Evolutionary conservation across 2,888 invertebrate species (phyloP), one percentile per base, ranked within the genome.

Genomic region (Cephus pygmeus): DNA sequence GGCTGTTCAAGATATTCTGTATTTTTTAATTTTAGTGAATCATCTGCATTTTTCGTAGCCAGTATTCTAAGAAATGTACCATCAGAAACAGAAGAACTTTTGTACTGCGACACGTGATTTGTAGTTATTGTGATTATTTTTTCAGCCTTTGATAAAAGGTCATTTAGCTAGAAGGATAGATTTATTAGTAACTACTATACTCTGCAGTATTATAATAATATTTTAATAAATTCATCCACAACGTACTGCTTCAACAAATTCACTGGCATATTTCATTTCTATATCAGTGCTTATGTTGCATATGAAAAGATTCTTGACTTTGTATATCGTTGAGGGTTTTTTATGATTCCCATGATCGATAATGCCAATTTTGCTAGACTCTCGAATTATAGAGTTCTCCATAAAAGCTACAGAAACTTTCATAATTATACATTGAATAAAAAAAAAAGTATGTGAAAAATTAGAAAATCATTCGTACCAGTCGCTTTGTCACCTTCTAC

Each of bases 401-500:
- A 77, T 56, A 71, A 81, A 80, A 79, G 78, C n/a, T 78, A 34
- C n/a, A 71, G 4, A 40, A 23, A 73, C 15, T n/a, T 78, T 75
- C 69, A 78, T 36, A 79, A 11, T 79, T 79, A 79, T 79, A 30
- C 36, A 69, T 75, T 78, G 74, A 71, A 79, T 56, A 34, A 79
- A 79, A 78, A 73, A 79, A 79, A 78, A 79, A 79, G 34, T 78
- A 68, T 79, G 34, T 76, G 34, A 71, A n/a, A 75, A 34, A 71
- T 73, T 69, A 69, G 12, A 73, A 36, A 69, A 68, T 69, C 73
- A 76, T 77, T 81, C 78, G 82, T 88, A 90, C 91, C 88, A 36
- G 81, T 85, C 31, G 88, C 82, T 34, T 88, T 80, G 75, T 87
- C 85, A 1, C 89, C 87, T 81, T 90, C 90, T 4, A 90, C 79